These are phyloP conservation scores for Arenaria interpres DNA, from an alignment of 2,113 vertebrate genomes.

Conservation along the genomic window DNA sequence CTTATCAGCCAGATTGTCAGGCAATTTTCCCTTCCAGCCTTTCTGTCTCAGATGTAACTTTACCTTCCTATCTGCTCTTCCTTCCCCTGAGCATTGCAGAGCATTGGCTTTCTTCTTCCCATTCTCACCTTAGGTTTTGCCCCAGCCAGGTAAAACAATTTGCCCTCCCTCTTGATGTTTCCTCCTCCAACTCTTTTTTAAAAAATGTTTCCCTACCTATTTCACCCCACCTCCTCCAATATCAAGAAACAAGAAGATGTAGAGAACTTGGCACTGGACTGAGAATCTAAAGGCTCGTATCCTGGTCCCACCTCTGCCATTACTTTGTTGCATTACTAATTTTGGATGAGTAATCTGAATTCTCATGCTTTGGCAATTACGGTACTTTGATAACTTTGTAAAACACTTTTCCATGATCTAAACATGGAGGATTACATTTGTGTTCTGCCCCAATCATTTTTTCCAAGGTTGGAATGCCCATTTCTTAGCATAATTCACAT, in stretches of 20 bases:
- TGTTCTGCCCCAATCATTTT: not conserved
- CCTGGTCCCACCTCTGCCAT: not conserved
- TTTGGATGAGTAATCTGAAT: not conserved
- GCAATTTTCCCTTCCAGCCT: not conserved
- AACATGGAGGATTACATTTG: not conserved
- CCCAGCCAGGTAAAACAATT: not conserved
- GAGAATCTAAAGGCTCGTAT: not conserved
- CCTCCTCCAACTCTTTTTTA: not conserved
- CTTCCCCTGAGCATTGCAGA: not conserved
- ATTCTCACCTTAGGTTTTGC: not conserved
- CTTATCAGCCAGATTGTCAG: not conserved
- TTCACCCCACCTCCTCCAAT: not conserved
- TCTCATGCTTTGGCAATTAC: not conserved
- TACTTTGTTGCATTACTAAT: not conserved
- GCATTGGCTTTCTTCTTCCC: not conserved
- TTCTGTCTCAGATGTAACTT: accelerated
- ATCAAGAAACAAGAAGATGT: not conserved
- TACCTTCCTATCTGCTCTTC: not conserved
- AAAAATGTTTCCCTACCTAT: not conserved
- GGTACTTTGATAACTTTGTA: not conserved
- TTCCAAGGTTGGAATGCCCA: not conserved
- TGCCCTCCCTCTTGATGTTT: not conserved
- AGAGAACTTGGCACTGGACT: not conserved
- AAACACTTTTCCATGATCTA: not conserved
- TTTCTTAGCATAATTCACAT: not conserved